These are phyloP conservation scores for Dendrophyllia cribrosa DNA, from an alignment of 64 coral and sea anemone species.

Conservation along the genomic window DNA sequence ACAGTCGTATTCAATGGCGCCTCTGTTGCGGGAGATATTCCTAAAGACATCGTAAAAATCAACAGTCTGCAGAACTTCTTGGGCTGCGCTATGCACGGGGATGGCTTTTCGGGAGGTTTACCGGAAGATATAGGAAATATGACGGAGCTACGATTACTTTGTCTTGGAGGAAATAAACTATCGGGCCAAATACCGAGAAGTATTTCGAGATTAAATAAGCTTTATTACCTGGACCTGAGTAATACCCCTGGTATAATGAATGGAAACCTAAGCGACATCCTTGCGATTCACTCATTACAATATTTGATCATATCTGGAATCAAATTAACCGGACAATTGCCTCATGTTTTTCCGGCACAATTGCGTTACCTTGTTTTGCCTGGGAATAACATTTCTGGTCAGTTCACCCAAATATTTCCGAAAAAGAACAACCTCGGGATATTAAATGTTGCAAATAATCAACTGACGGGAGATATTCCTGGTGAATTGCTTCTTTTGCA, in stretches of 20 bases:
- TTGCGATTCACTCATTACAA: background rate
- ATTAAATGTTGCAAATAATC: constrained; percentile 41
- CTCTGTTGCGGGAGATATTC: constrained; percentile 3
- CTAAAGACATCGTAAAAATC: background rate
- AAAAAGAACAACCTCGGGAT: background rate
- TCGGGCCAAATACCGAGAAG: constrained; percentile 9
- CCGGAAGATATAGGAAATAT: constrained; percentile 14
- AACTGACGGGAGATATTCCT: constrained; percentile 25
- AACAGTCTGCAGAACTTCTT: background rate
- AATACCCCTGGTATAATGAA: background rate
- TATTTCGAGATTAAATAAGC: background rate
- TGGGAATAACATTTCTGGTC: constrained; percentile 31
- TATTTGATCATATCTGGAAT: constrained; percentile 6
- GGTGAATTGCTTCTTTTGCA: background rate
- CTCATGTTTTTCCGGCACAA: background rate
- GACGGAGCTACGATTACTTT: constrained; percentile 5
- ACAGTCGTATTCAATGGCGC: background rate
- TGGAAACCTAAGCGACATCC: constrained; percentile 19
- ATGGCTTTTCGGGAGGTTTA: background rate
- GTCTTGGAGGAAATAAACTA: constrained; percentile 1
- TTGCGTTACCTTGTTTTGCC: background rate
- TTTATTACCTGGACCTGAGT: background rate
- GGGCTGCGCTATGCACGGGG: background rate
- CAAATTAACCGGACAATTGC: constrained; percentile 30
- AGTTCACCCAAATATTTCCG: background rate